Evolutionary conservation across 2,113 vertebrate species (phyloP), one percentile per base, ranked within the genome.

Genomic region (Erinaceus europaeus): DNA sequence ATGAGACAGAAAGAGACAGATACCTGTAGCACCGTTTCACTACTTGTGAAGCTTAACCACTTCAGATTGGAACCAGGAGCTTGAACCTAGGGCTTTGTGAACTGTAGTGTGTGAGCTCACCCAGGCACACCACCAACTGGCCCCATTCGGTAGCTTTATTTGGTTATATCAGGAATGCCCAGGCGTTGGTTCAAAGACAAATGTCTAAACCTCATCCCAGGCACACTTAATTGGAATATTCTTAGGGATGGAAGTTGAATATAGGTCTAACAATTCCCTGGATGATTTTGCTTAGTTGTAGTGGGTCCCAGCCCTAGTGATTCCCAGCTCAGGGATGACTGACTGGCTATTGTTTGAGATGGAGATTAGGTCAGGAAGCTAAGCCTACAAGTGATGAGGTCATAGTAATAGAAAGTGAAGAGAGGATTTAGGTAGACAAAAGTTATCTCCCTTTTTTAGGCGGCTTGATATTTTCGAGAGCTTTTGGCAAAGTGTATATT

Each of bases 91-190:
- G n/a, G n/a, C n/a, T n/a, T n/a, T n/a, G n/a, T n/a, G n/a, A n/a
- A n/a, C n/a, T n/a, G n/a, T n/a, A n/a, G n/a, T n/a, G n/a, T n/a
- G n/a, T n/a, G n/a, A n/a, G n/a, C n/a, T n/a, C n/a, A n/a, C n/a
- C n/a, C n/a, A n/a, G n/a, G n/a, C n/a, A n/a, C n/a, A n/a, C n/a
- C n/a, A n/a, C n/a, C n/a, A n/a, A n/a, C n/a, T n/a, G n/a, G n/a
- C n/a, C n/a, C n/a, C n/a, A n/a, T n/a, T n/a, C n/a, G n/a, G n/a
- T n/a, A n/a, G n/a, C n/a, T n/a, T n/a, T n/a, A 27, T 84, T 87
- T 61, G 86, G 77, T 91, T 84, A 88, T 27, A 68, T 78, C 55
- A 84, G 79, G 90, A 91, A 76, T 64, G 27, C 55, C 53, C 46
- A 88, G 78, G 84, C 57, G 55, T 40, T 32, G 29, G 46, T 62